Conservation (phyloP, 2,888 invertebrate genomes). For the Tipula unca region DNA sequence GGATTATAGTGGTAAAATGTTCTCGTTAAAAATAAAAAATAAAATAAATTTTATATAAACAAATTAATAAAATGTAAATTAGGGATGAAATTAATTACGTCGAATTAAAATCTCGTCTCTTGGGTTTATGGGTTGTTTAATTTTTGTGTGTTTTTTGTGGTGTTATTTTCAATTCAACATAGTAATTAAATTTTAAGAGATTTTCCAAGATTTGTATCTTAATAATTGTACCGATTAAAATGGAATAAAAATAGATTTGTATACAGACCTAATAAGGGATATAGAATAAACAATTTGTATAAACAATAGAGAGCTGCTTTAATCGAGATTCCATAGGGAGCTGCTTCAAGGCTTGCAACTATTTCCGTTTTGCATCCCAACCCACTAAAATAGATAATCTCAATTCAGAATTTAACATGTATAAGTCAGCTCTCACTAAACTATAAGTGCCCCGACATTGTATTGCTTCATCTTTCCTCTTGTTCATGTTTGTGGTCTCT, state of each 20-base stretch:
- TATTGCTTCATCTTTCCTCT: too few species aligned
- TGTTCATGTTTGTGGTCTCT: too few species aligned
- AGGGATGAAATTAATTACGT: neutral
- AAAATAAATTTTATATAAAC: neutral
- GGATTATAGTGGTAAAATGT: neutral
- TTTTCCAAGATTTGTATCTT: neutral
- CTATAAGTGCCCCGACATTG: too few species aligned
- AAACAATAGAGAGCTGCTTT: too few species aligned
- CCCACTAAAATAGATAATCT: too few species aligned
- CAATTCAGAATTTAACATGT: too few species aligned
- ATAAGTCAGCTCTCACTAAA: too few species aligned
- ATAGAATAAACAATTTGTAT: too few species aligned
- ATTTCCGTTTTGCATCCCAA: too few species aligned
- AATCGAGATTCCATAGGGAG: too few species aligned
- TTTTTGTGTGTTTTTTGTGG: neutral
- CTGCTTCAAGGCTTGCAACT: too few species aligned
- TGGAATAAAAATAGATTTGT: neutral
- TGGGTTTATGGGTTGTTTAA: neutral
- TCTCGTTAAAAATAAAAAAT: neutral
- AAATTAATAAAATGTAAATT: conserved; percentile 14
- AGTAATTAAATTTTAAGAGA: conserved; percentile 2
- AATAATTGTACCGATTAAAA: neutral
- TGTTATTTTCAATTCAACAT: neutral
- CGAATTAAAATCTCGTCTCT: conserved; percentile 8
- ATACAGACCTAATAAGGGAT: too few species aligned